These are phyloP conservation scores for Myotis davidii DNA, from an alignment of 2,113 vertebrate species.

Conservation along the genomic window DNA sequence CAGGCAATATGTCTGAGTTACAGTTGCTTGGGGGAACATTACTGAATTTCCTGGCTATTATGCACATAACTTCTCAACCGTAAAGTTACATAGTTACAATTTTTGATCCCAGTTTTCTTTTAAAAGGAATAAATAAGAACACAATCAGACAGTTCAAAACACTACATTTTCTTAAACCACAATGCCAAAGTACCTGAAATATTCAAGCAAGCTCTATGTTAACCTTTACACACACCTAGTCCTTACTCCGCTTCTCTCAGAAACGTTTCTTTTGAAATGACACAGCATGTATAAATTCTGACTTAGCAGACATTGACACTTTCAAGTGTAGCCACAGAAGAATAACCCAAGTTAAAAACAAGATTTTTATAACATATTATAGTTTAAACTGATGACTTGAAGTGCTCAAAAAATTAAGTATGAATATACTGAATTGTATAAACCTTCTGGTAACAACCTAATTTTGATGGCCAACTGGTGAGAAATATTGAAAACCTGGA, in stretches of 20 bases:
- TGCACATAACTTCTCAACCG: slow-evolving; percentile 60
- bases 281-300: background rate
- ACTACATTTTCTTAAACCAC: slow-evolving; percentile 28
- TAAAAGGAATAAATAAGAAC: slow-evolving; percentile 62
- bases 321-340: slow-evolving; percentile 55
- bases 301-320: slow-evolving; percentile 56
- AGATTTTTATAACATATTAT: slow-evolving; percentile 15
- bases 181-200: slow-evolving; percentile 36
- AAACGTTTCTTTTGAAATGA: slow-evolving; percentile 59
- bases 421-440: slow-evolving; percentile 29
- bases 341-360: slow-evolving; percentile 61
- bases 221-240: slow-evolving; percentile 38
- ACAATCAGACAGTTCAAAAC: slow-evolving; percentile 60
- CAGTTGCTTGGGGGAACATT: slow-evolving; percentile 59
- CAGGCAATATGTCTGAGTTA: slow-evolving; percentile 66
- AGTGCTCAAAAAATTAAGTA: slow-evolving; percentile 56
- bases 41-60: slow-evolving; percentile 66
- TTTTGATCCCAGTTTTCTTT: slow-evolving; percentile 61
- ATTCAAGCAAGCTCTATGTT: background rate
- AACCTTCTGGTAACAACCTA: slow-evolving; percentile 52
- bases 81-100: slow-evolving; percentile 65
- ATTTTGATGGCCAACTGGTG: slow-evolving; percentile 44
- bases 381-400: slow-evolving; percentile 42
- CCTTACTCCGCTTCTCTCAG: slow-evolving; percentile 19
- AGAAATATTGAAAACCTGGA: slow-evolving; percentile 30